Conservation (phyloP, 2,888 invertebrate species). For the Bimastos eiseni region DNA sequence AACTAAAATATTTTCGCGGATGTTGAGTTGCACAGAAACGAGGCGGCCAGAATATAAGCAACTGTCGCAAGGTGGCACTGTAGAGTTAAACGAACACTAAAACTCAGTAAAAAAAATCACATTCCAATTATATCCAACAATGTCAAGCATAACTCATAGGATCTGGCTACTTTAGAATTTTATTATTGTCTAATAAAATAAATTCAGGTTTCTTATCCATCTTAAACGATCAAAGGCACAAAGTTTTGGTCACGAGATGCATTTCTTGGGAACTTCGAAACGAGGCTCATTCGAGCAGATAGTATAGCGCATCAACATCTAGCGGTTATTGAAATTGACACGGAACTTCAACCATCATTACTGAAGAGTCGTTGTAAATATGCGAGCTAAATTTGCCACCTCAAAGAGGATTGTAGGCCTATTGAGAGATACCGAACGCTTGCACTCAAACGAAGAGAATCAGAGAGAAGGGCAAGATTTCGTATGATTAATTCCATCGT, state of each 20-base stretch:
- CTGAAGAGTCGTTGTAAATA: too few species aligned
- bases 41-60: not conserved
- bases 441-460: too few species aligned
- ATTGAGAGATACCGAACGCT: too few species aligned
- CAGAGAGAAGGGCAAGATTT: too few species aligned
- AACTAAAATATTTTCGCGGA: not conserved
- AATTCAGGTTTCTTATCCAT: not conserved
- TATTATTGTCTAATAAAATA: not conserved
- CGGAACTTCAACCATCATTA: not conserved
- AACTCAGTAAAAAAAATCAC: not conserved
- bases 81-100: not conserved
- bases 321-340: not conserved
- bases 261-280: slow-evolving; percentile 19
- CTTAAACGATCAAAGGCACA: slow-evolving; percentile 5
- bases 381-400: too few species aligned
- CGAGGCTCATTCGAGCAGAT: not conserved
- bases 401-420: too few species aligned
- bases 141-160: not conserved
- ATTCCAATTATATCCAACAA: not conserved
- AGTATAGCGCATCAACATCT: not conserved
- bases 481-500: too few species aligned
- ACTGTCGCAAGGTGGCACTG: not conserved
- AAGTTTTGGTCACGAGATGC: slow-evolving; percentile 13
- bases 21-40: not conserved
- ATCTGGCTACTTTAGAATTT: not conserved